A percentile compares a stretch with the other conserved stretches of the same genome.
phyloP scores from a whole-genome alignment of 2,113 vertebrate species.

The Maylandia zebra region DNA sequence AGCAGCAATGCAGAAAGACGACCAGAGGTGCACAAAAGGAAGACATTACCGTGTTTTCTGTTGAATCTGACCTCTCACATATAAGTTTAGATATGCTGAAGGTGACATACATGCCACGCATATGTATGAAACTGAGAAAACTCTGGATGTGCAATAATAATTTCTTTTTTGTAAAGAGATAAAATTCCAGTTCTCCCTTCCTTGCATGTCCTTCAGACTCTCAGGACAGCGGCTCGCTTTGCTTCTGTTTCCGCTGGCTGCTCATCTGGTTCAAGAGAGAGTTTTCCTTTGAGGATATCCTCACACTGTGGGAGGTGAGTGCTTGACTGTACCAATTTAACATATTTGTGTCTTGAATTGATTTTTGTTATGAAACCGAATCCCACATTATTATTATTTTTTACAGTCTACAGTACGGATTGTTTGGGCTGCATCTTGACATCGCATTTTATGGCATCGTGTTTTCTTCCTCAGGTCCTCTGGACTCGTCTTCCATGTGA shows the following conservation, averaged over 20 bases:
- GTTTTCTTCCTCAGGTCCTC: conserved; percentile 67
- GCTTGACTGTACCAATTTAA: background rate
- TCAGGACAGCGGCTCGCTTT: conserved; percentile 76
- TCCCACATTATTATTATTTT: fast-evolving
- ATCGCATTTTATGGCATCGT: background rate
- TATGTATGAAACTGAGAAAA: background rate
- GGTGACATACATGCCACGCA: background rate
- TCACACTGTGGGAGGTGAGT: conserved; percentile 84
- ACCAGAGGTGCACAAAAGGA: background rate
- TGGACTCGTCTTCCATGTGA: conserved; percentile 83
- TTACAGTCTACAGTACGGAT: background rate
- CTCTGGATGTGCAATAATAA: background rate
- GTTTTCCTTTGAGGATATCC: conserved; percentile 84
- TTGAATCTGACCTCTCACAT: background rate
- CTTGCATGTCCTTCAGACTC: conserved; percentile 53
- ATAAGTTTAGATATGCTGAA: background rate
- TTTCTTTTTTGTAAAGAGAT: background rate
- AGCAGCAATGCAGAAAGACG: background rate
- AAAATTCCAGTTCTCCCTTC: background rate
- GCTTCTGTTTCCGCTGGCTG: conserved; percentile 86
- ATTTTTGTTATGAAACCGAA: fast-evolving
- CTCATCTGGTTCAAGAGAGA: conserved; percentile 94
- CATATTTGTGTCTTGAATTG: background rate
- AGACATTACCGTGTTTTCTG: fast-evolving
- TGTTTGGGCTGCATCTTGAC: background rate